These are phyloP conservation scores for Meandrina meandrites DNA, from an alignment of 92 coral and sea anemone species.

Conservation along the genomic window DNA sequence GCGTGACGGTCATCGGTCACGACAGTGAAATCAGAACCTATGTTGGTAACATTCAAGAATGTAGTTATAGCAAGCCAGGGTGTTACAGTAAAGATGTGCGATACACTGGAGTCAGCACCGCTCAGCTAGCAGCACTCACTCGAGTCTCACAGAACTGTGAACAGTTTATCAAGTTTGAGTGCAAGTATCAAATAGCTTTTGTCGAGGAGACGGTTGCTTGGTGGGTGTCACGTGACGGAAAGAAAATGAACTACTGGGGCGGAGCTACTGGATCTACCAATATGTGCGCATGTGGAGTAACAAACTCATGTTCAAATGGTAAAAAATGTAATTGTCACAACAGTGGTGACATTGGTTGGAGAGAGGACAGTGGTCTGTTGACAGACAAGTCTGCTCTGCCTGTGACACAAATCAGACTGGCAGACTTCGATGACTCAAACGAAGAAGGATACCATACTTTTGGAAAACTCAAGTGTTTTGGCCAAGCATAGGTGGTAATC, in stretches of 20 bases:
- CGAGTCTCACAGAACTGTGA: too few species aligned
- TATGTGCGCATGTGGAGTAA: slow-evolving; percentile 75
- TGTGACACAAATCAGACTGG: slow-evolving; percentile 64
- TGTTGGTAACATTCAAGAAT: too few species aligned
- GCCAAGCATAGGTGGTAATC: slow-evolving; percentile 1
- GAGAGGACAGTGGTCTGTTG: slow-evolving; percentile 68
- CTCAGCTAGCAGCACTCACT: slow-evolving; percentile 53
- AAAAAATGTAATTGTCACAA: slow-evolving; percentile 54
- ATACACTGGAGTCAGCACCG: slow-evolving; percentile 51
- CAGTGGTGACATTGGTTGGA: slow-evolving; percentile 25
- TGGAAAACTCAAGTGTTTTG: slow-evolving; percentile 75
- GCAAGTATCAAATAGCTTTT: slow-evolving; percentile 25
- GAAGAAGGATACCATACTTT: slow-evolving; percentile 70
- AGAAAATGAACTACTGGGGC: slow-evolving; percentile 70
- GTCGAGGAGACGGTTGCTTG: slow-evolving; percentile 21
- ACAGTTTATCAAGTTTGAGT: slow-evolving; percentile 68
- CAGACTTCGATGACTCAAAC: slow-evolving; percentile 34
- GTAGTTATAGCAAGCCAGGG: too few species aligned
- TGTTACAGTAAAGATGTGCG: slow-evolving; percentile 47
- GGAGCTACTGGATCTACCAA: slow-evolving; percentile 59
- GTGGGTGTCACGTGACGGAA: slow-evolving; percentile 83
- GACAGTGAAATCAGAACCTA: slow-evolving; percentile 48
- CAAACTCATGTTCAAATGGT: slow-evolving; percentile 59
- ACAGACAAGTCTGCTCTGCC: slow-evolving; percentile 68
- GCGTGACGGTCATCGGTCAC: slow-evolving; percentile 56